Evolutionary conservation across 2,113 vertebrate genomes (phyloP).

Genomic region (Prietella phreatophila): DNA sequence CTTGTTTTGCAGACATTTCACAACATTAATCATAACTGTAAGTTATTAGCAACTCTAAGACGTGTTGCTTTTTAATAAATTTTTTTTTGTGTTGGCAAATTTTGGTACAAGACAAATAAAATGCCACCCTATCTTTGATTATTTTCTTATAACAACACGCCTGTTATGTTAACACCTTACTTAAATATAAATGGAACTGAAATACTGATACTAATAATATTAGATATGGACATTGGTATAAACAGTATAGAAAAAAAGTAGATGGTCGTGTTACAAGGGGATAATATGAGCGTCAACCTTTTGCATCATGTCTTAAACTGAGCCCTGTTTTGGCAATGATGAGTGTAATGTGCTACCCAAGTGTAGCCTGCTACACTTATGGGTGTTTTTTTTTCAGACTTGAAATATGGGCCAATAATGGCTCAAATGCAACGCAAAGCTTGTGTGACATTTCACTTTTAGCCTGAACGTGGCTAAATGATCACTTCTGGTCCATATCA

Average conservation of each 20-base stretch:
- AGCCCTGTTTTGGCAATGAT: background rate
- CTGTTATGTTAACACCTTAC: background rate
- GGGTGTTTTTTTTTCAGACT: background rate
- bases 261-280: background rate
- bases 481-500: background rate
- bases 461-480: background rate
- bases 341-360: background rate
- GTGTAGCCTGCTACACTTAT: background rate
- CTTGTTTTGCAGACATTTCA: background rate
- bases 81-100: no score
- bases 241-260: background rate
- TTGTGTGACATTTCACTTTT: background rate
- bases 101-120: no score
- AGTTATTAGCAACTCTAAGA: background rate
- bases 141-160: background rate
- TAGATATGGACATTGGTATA: background rate
- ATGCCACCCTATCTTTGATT: background rate
- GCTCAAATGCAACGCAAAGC: background rate
- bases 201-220: background rate
- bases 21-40: background rate
- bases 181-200: background rate
- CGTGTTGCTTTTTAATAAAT: background rate
- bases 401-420: background rate
- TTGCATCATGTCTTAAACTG: background rate
- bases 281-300: background rate